These are phyloP conservation scores for Anagyrus pseudococci DNA, from an alignment of 2,888 invertebrate genomes.

Conservation along the genomic window DNA sequence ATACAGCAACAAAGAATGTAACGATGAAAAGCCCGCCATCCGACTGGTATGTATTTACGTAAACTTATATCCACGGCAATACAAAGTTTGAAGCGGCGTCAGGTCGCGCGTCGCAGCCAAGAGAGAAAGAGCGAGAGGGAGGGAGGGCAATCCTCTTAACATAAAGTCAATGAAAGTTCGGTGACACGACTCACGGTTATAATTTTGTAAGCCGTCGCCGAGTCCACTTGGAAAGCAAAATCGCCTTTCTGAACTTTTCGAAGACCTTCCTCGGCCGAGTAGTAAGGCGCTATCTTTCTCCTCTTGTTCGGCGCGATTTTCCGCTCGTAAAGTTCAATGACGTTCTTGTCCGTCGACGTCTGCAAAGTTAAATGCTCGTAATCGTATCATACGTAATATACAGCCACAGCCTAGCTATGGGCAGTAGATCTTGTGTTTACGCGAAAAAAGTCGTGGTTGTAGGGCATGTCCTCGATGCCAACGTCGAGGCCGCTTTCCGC, in stretches of 20 bases:
- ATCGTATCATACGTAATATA: too few species aligned
- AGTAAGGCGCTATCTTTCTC: slow-evolving; percentile 49
- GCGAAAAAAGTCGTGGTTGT: slow-evolving; percentile 53
- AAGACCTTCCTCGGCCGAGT: slow-evolving; percentile 66
- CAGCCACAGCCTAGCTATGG: too few species aligned
- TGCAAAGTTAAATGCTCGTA: slow-evolving; percentile 46
- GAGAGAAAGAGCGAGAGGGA: too few species aligned
- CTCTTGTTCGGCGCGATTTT: slow-evolving; percentile 62
- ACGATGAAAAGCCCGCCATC: too few species aligned
- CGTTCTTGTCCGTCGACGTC: slow-evolving; percentile 71
- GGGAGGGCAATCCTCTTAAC: too few species aligned
- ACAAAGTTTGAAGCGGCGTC: too few species aligned
- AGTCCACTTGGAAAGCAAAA: slow-evolving; percentile 76
- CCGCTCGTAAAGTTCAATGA: slow-evolving; percentile 67
- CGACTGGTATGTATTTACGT: too few species aligned
- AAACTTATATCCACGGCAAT: too few species aligned
- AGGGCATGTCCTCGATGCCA: slow-evolving; percentile 54
- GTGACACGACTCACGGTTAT: slow-evolving; percentile 60
- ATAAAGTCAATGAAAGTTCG: slow-evolving; percentile 7
- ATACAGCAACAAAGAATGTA: too few species aligned
- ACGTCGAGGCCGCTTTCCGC: slow-evolving; percentile 52
- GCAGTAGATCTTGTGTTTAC: too few species aligned
- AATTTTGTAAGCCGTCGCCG: slow-evolving; percentile 72
- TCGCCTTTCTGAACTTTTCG: slow-evolving; percentile 69
- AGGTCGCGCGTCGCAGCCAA: too few species aligned